Conservation (phyloP, 1,140 invertebrate genomes). For the Eumaeus atala region DNA sequence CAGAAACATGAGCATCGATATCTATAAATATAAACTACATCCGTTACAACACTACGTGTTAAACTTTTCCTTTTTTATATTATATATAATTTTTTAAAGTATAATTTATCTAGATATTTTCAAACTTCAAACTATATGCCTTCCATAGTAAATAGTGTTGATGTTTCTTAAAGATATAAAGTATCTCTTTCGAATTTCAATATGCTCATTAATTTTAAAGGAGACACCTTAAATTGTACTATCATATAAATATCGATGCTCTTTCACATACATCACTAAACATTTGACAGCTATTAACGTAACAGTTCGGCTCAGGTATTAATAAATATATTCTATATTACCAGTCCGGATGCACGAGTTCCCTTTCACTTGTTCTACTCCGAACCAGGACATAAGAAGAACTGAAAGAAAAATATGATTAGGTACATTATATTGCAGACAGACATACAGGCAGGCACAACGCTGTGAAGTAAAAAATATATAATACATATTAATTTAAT, state of each 20-base stretch:
- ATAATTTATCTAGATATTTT: too few species aligned
- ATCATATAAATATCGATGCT: conserved; percentile 36
- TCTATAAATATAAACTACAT: conserved; percentile 14
- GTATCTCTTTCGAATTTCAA: background rate
- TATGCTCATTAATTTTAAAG: background rate
- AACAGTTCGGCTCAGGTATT: conserved; percentile 20
- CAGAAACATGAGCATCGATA: conserved; percentile 39
- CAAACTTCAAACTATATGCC: too few species aligned
- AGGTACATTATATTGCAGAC: too few species aligned
- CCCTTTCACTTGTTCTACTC: conserved; percentile 62
- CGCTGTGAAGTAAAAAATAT: too few species aligned
- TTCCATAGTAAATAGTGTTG: too few species aligned
- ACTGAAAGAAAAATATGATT: conserved; percentile 44
- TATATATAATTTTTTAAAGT: too few species aligned
- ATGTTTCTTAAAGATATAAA: too few species aligned
- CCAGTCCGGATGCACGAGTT: conserved; percentile 67
- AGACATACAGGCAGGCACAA: too few species aligned
- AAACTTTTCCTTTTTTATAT: too few species aligned
- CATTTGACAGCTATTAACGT: conserved; percentile 28
- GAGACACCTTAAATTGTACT: background rate
- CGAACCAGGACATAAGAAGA: conserved; percentile 69
- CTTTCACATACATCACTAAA: conserved; percentile 25
- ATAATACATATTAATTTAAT: too few species aligned
- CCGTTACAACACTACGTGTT: too few species aligned
- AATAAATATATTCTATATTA: conserved; percentile 40